Evolutionary conservation across 2,113 vertebrate species (phyloP).

Genomic region (Dasyprocta punctata): DNA sequence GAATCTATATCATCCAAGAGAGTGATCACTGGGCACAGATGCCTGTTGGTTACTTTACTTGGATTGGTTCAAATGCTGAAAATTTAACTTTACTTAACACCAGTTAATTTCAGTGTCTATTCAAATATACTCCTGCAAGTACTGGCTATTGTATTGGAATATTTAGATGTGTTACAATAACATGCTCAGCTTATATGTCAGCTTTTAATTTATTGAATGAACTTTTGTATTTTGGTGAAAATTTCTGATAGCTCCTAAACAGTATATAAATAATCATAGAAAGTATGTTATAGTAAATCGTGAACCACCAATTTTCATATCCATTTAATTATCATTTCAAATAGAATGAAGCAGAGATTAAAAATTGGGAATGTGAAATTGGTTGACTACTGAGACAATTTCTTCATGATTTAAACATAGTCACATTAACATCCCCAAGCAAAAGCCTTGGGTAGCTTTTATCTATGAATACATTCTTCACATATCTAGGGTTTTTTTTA

Average conservation of each 20-base stretch:
- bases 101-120: neutral
- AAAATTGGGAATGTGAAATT: neutral
- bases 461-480: neutral
- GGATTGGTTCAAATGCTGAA: neutral
- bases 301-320: neutral
- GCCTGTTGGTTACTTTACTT: neutral
- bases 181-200: neutral
- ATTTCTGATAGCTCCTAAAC: neutral
- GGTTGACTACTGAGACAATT: neutral
- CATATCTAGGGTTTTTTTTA: neutral
- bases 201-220: neutral
- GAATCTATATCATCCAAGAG: rapidly evolving
- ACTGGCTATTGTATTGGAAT: neutral
- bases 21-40: rapidly evolving
- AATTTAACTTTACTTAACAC: neutral
- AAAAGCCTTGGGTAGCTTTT: neutral
- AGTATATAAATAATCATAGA: neutral
- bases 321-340: neutral
- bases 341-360: neutral
- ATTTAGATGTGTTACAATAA: neutral
- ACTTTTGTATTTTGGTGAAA: neutral
- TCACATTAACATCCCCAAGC: neutral
- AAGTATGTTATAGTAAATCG: neutral
- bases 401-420: neutral
- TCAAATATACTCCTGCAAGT: neutral